A percentile compares a stretch with the other conserved stretches of the same genome.
phyloP scores from a whole-genome alignment of 2,797 vertebrate genomes.

The Liparis tanakae region DNA sequence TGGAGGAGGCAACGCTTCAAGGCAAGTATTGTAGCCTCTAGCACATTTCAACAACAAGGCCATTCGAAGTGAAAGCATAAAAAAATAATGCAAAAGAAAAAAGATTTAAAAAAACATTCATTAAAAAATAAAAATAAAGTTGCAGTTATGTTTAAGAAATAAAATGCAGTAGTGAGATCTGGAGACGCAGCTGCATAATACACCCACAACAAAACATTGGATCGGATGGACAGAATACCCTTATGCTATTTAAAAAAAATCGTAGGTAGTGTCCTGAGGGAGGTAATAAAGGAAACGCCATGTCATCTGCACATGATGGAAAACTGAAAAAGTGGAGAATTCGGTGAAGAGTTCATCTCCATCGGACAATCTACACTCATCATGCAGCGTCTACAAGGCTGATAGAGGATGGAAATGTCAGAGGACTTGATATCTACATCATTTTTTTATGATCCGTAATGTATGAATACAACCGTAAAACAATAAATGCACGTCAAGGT shows the following conservation, averaged over 20 bases:
- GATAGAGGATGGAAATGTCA: background rate
- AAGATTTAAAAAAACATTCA: too few relatives aligned
- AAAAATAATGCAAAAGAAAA: too few relatives aligned
- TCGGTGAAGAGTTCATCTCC: background rate
- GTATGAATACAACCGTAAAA: background rate
- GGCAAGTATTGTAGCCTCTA: too few relatives aligned
- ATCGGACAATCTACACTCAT: background rate
- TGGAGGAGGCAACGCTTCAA: background rate
- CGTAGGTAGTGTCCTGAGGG: background rate
- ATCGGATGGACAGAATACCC: background rate
- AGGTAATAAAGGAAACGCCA: background rate
- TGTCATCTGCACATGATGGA: background rate
- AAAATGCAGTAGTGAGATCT: too few relatives aligned
- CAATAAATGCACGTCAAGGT: background rate
- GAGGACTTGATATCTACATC: background rate
- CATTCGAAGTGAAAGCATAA: too few relatives aligned
- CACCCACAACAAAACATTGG: background rate
- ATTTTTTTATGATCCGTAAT: background rate
- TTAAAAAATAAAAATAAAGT: too few relatives aligned
- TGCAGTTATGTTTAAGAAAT: too few relatives aligned
- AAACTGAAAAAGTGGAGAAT: background rate
- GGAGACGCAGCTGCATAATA: too few relatives aligned
- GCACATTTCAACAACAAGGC: too few relatives aligned
- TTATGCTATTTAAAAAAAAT: background rate
- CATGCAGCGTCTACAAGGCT: background rate